phyloP scores from a whole-genome alignment of 30 jellyfish, hydroid and myxozoan genomes.

The Hydractinia echinata region DNA sequence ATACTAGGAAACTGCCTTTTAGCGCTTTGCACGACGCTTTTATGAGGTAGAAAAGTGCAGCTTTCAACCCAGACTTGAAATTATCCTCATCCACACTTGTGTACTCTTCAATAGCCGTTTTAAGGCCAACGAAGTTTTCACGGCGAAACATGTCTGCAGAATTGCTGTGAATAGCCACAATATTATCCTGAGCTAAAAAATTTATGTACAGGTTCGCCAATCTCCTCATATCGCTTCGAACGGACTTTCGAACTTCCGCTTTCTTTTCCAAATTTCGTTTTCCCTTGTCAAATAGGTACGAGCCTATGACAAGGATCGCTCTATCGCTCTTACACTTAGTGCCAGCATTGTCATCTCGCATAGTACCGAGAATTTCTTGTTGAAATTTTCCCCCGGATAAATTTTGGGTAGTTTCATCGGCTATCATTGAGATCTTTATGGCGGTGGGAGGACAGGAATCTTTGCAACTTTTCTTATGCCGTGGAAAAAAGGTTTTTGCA shows the following conservation, averaged over 20 bases:
- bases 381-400: neutral
- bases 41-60: neutral
- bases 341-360: constrained; percentile 18
- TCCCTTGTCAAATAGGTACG: constrained; percentile 7
- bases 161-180: neutral
- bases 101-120: constrained; percentile 18
- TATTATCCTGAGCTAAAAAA: neutral
- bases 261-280: constrained; percentile 15
- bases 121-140: constrained; percentile 12
- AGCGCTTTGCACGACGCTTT: constrained; percentile 1
- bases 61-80: neutral
- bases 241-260: constrained; percentile 19
- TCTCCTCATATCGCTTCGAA: constrained; percentile 32
- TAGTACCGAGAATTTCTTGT: neutral
- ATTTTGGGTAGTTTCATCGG: neutral
- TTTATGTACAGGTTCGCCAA: constrained; percentile 17
- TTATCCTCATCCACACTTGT: neutral
- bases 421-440: constrained; percentile 18
- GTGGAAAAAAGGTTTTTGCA: constrained; percentile 9
- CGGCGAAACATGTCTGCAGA: constrained; percentile 9
- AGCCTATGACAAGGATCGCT: constrained; percentile 12
- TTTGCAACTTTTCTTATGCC: constrained; percentile 19
- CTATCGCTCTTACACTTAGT: constrained; percentile 1
- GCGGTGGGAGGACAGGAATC: constrained; percentile 1
- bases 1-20: neutral